Percentiles rank a stretch among this genome's conserved stretches.
Conservation (phyloP, 2,113 vertebrate species). For the Phrynosoma blainvillii region DNA sequence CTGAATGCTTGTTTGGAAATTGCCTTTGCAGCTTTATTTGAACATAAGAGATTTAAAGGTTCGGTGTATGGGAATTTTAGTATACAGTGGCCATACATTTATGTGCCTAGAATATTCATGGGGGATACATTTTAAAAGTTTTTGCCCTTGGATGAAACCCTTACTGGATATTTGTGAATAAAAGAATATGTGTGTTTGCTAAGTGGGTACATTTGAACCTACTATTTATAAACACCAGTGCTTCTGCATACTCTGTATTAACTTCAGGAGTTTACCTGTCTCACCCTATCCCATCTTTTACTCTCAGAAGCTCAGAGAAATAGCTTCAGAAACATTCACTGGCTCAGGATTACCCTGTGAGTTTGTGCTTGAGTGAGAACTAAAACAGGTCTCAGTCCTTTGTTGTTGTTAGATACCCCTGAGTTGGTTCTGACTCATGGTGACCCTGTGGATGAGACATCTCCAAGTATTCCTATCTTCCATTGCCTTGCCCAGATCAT, state of each 20-base stretch:
- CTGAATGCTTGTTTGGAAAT: conserved; percentile 69
- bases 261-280: background rate
- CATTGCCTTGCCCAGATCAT: no score
- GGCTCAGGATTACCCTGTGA: background rate
- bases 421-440: background rate
- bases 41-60: conserved; percentile 65
- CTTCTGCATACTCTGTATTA: background rate
- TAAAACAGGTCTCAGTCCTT: background rate
- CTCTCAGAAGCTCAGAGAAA: background rate
- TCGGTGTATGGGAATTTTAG: conserved; percentile 35
- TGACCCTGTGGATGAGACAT: no score
- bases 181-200: background rate
- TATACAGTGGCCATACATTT: conserved; percentile 45
- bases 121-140: conserved; percentile 43
- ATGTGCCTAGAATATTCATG: conserved; percentile 38
- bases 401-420: background rate
- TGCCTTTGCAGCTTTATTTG: conserved; percentile 69
- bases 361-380: background rate
- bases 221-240: background rate
- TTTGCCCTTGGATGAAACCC: conserved; percentile 51
- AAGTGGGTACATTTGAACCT: background rate
- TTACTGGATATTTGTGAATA: background rate
- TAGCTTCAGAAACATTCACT: background rate
- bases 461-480: no score
- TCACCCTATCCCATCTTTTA: background rate